These are phyloP conservation scores for Ostrea edulis DNA, from an alignment of 1,140 invertebrate genomes.

Conservation along the genomic window DNA sequence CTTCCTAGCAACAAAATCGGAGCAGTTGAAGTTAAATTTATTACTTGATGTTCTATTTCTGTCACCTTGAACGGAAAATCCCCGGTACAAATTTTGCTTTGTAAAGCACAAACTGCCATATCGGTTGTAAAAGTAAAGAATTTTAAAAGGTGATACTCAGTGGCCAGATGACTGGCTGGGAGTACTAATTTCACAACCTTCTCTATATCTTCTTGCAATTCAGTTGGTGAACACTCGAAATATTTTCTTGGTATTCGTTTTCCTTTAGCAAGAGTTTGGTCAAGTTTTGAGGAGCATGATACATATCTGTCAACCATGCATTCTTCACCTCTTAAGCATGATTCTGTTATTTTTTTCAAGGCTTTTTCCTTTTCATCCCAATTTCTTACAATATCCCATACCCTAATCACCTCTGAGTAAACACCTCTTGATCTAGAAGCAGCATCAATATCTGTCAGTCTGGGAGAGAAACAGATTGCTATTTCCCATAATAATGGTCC, in stretches of 20 bases:
- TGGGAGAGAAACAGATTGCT: slow-evolving; percentile 53
- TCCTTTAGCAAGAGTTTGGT: background rate
- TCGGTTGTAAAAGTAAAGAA: slow-evolving; percentile 59
- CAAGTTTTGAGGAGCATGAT: background rate
- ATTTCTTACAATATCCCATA: slow-evolving; percentile 56
- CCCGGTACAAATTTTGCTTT: slow-evolving; percentile 39
- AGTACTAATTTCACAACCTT: slow-evolving; percentile 5
- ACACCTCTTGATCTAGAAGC: slow-evolving; percentile 30
- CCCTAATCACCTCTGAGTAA: slow-evolving; percentile 56
- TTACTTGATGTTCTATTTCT: slow-evolving; percentile 63
- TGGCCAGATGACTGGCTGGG: slow-evolving; percentile 52
- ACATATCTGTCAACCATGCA: slow-evolving; percentile 13
- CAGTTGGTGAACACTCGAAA: background rate
- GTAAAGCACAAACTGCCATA: slow-evolving; percentile 43
- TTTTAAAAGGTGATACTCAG: slow-evolving; percentile 62
- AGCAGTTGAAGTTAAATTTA: slow-evolving; percentile 46
- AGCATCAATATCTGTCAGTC: background rate
- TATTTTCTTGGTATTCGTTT: background rate
- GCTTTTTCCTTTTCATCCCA: slow-evolving; percentile 45
- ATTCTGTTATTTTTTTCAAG: slow-evolving; percentile 47
- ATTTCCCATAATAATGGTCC: slow-evolving; percentile 55
- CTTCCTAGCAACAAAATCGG: slow-evolving; percentile 63
- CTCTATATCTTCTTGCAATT: background rate
- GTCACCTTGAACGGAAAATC: slow-evolving; percentile 63
- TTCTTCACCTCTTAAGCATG: background rate